Evolutionary conservation across 2,888 invertebrate species (phyloP).

Genomic region (Oxyscelio sp.): DNA sequence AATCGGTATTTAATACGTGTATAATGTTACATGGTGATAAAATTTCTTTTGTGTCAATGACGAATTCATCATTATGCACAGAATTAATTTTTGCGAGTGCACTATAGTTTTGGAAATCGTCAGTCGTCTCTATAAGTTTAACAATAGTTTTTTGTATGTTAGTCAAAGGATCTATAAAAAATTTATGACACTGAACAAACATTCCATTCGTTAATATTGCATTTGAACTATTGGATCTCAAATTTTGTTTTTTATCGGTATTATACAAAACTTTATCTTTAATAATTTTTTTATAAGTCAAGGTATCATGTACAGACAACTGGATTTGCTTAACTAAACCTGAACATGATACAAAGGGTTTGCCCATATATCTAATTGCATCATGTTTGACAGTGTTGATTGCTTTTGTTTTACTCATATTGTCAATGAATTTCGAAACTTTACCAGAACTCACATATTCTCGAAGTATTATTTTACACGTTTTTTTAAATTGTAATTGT

Average conservation of each 20-base stretch:
- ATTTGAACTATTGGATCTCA: constrained; percentile 25
- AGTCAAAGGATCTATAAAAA: constrained; percentile 19
- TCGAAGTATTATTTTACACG: constrained; percentile 11
- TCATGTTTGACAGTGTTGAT: no score
- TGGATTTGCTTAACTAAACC: background rate
- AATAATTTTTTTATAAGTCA: constrained; percentile 35
- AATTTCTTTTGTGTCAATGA: constrained; percentile 9
- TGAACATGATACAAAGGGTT: constrained; percentile 25
- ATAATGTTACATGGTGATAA: constrained; percentile 7
- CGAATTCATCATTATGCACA: background rate
- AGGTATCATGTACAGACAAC: constrained; percentile 15
- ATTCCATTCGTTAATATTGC: constrained; percentile 15
- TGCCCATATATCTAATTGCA: no score
- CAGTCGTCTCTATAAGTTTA: constrained; percentile 15
- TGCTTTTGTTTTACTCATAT: no score
- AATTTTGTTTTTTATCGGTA: constrained; percentile 5
- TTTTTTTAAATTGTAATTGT: constrained; percentile 23
- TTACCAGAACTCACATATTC: background rate
- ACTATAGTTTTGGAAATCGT: background rate
- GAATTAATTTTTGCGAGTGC: background rate
- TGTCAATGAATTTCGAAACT: no score
- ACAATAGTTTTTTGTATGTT: constrained; percentile 21
- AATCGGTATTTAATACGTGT: background rate
- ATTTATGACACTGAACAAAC: constrained; percentile 21
- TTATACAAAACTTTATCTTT: constrained; percentile 31